phyloP scores from a whole-genome alignment of 2,113 vertebrate genomes.

The Narcine bancroftii region DNA sequence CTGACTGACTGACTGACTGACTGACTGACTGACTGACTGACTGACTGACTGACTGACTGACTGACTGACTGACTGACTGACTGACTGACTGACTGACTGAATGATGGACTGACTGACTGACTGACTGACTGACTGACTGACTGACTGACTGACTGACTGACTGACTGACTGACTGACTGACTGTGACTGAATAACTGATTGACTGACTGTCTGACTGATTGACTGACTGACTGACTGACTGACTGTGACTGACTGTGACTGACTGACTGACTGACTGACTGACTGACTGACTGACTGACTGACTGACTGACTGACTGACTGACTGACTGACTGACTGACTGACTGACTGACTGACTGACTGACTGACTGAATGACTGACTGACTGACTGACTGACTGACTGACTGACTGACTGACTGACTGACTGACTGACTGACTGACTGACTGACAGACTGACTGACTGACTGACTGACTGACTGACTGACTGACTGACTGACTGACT shows the following conservation, averaged over 20 bases:
- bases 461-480: slow-evolving; percentile 31
- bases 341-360: too few relatives aligned
- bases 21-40: slow-evolving; percentile 25
- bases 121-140: too few relatives aligned
- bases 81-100: too few relatives aligned
- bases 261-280: slow-evolving; percentile 13
- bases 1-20: slow-evolving; percentile 25
- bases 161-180: too few relatives aligned
- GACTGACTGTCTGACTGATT: too few relatives aligned
- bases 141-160: too few relatives aligned
- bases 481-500: slow-evolving; percentile 17
- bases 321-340: too few relatives aligned
- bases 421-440: slow-evolving; percentile 30
- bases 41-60: slow-evolving; percentile 20
- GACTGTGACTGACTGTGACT: slow-evolving; percentile 18
- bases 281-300: background rate
- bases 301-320: too few relatives aligned
- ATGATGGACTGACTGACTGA: too few relatives aligned
- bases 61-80: background rate
- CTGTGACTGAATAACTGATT: too few relatives aligned
- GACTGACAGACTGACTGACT: slow-evolving; percentile 13
- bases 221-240: too few relatives aligned
- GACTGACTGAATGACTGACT: too few relatives aligned
- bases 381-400: slow-evolving; percentile 27
- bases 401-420: slow-evolving; percentile 33